Percentiles rank a stretch among this genome's conserved stretches.
phyloP scores from a whole-genome alignment of 2,113 vertebrate genomes.

The Aramus guarauna region DNA sequence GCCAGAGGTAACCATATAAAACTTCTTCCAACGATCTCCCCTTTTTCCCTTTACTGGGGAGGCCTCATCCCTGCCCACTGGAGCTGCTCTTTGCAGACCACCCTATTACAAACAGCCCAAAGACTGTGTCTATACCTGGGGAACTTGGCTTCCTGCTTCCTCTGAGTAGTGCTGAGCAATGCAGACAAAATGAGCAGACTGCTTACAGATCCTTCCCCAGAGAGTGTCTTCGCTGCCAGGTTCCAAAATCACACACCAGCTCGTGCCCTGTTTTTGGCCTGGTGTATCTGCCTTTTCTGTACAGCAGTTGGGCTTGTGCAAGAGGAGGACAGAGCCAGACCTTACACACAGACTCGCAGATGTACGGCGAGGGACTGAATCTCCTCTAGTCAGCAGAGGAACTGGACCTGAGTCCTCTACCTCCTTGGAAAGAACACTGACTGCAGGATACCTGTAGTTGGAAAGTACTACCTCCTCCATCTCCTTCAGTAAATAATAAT shows the following conservation, averaged over 20 bases:
- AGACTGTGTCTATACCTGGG: fast-evolving
- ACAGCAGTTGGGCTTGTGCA: neutral
- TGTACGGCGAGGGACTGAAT: neutral
- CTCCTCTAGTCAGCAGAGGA: neutral
- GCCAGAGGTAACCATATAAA: neutral
- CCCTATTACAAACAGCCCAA: neutral
- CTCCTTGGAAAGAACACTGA: neutral
- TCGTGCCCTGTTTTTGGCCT: neutral
- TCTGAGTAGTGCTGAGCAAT: neutral
- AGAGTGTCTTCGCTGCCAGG: neutral
- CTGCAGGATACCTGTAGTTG: neutral
- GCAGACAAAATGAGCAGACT: neutral
- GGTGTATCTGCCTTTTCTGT: neutral
- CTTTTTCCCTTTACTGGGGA: neutral
- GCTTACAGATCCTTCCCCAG: neutral
- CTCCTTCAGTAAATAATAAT: neutral
- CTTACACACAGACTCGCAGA: neutral
- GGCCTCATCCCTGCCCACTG: neutral
- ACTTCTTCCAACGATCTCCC: neutral
- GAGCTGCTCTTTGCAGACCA: neutral
- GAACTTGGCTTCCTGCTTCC: neutral
- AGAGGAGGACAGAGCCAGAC: neutral
- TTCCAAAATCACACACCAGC: neutral
- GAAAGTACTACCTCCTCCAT: neutral
- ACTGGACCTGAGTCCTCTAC: neutral